Evolutionary conservation across 2,888 invertebrate genomes (phyloP).

Genomic region (Linyphia triangularis): DNA sequence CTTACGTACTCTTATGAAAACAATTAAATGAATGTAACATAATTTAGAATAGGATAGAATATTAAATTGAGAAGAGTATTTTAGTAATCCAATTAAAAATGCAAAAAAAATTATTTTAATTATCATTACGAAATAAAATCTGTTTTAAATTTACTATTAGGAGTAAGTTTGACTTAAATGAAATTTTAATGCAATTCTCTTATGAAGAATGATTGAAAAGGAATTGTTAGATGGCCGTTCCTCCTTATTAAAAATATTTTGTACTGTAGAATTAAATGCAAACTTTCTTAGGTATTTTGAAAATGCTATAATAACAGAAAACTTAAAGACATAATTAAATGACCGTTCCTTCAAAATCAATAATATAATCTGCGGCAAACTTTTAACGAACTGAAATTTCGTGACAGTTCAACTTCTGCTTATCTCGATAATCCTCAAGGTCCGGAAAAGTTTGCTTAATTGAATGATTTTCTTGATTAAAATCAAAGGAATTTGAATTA

Average conservation of each 20-base stretch:
- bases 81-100: too few relatives aligned
- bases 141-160: too few relatives aligned
- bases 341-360: constrained; percentile 29
- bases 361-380: constrained; percentile 21
- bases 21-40: too few relatives aligned
- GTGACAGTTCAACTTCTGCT: constrained; percentile 40
- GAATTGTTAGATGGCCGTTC: neutral
- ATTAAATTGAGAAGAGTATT: too few relatives aligned
- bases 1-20: too few relatives aligned
- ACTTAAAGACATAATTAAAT: constrained; percentile 14
- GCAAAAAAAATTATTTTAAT: too few relatives aligned
- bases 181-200: too few relatives aligned
- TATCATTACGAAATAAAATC: too few relatives aligned
- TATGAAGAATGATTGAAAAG: too few relatives aligned
- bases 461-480: constrained; percentile 16
- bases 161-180: too few relatives aligned
- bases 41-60: too few relatives aligned
- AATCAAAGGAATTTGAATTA: constrained; percentile 17
- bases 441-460: constrained; percentile 20
- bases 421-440: constrained; percentile 36
- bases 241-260: neutral
- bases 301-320: neutral
- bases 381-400: constrained; percentile 45
- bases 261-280: neutral
- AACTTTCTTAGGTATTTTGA: neutral